A percentile compares a stretch with the other conserved stretches of the same genome.
These are phyloP conservation scores for Cyprinodon brontotheroides DNA, from an alignment of 2,113 vertebrate genomes.

Conservation along the genomic window DNA sequence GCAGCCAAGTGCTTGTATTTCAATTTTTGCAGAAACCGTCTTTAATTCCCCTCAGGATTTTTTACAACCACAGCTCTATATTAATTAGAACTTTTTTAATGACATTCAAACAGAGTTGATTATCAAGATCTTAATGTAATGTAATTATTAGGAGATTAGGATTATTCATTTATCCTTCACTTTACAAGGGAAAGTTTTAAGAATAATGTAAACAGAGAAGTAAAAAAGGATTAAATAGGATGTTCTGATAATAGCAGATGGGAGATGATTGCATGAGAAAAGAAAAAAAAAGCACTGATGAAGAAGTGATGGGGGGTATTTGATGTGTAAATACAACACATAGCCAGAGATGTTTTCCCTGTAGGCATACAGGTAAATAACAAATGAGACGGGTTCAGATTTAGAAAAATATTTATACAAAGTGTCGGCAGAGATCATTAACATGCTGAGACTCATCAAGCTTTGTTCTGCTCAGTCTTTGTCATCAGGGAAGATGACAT, in stretches of 20 bases:
- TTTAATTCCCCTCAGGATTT: not conserved
- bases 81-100: not conserved
- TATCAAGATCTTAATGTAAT: constrained; percentile 8
- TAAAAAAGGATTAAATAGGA: constrained; percentile 18
- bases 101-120: constrained; percentile 12
- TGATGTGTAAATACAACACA: constrained; percentile 73
- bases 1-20: too few species aligned
- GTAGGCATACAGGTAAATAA: constrained; percentile 71
- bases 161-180: constrained; percentile 23
- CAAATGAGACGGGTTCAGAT: constrained; percentile 53
- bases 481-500: constrained; percentile 30
- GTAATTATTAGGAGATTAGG: constrained; percentile 10
- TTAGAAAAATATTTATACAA: constrained; percentile 64
- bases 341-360: constrained; percentile 62
- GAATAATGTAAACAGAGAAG: constrained; percentile 1
- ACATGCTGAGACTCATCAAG: constrained; percentile 10
- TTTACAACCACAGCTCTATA: not conserved
- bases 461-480: constrained; percentile 47
- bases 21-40: not conserved
- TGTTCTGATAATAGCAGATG: constrained; percentile 31
- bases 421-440: constrained; percentile 48
- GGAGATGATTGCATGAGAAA: constrained; percentile 9
- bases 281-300: constrained; percentile 24
- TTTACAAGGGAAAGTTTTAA: not conserved
- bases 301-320: constrained; percentile 49